Percentiles rank a stretch among this genome's conserved stretches.
These are phyloP conservation scores for Harpalus rubripes DNA, from an alignment of 2,888 invertebrate genomes.

Conservation along the genomic window DNA sequence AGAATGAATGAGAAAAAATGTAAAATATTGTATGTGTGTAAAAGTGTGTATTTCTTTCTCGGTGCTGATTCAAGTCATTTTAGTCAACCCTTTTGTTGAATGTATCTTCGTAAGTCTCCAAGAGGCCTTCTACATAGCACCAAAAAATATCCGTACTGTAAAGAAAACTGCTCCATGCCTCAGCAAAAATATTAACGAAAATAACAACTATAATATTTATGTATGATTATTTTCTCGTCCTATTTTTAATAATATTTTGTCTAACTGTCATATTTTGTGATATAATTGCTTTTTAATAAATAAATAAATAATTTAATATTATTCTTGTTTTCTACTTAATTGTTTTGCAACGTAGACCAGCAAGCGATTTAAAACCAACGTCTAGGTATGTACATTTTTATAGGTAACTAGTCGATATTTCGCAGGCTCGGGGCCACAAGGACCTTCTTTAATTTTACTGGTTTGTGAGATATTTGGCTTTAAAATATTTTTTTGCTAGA, in stretches of 20 bases:
- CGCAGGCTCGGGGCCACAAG: too few relatives aligned
- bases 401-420: too few relatives aligned
- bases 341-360: neutral
- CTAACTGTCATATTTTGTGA: conserved; percentile 78
- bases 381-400: too few relatives aligned
- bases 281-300: conserved; percentile 79
- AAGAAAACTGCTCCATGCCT: conserved; percentile 28
- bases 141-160: conserved; percentile 65
- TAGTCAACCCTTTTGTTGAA: conserved; percentile 64
- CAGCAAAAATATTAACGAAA: conserved; percentile 35
- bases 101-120: conserved; percentile 72
- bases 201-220: conserved; percentile 60
- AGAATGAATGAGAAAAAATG: conserved; percentile 50
- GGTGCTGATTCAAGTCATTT: conserved; percentile 65
- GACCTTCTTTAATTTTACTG: too few relatives aligned
- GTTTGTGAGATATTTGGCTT: too few relatives aligned
- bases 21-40: conserved; percentile 63
- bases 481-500: too few relatives aligned
- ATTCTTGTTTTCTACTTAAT: neutral
- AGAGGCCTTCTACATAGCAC: conserved; percentile 70
- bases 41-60: conserved; percentile 52
- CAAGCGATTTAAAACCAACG: too few relatives aligned
- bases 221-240: conserved; percentile 51
- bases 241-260: conserved; percentile 71
- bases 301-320: conserved; percentile 72